Evolutionary conservation across 1,140 invertebrate genomes (phyloP), one percentile per base, ranked within the genome.

Genomic region (Cydia amplana): DNA sequence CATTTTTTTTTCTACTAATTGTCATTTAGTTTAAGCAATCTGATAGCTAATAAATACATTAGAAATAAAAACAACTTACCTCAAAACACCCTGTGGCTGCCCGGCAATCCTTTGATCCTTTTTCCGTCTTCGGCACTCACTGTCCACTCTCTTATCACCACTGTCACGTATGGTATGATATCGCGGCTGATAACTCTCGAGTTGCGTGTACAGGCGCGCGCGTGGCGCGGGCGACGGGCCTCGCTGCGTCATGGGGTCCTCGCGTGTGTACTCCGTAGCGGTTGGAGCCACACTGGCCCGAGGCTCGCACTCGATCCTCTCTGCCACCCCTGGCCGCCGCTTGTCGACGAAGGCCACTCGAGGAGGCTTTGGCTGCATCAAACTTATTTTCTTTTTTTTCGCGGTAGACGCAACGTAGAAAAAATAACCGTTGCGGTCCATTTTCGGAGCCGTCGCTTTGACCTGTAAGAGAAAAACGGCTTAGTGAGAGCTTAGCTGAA

Each of bases 371-470:
- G 91, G 88, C 77, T 93, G 91, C 93, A 93, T 93, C 65, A 93
- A 79, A 79, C 85, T 93, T 78, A 93, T 91, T 78, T 93, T 93
- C 82, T 93, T 93, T 84, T 93, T 93, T 83, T 93, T 93, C 10
- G 93, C 93, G 0, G 92, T 93, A 0, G 92, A 88, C 4, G 91
- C 77, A 43, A 91, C 90, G 86, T 92, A 92, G 84, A 87, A 93
- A 76, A 93, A 93, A 81, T 93, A 93, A 55, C 93, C 93, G 78
- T 91, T 93, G 64, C 86, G 83, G 76, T 93, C 93, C 90, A 93
- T 91, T 84, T 90, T 92, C 4, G 93, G 93, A 6, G 91, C 92
- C 3, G 88, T 86, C 75, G 91, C 90, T 83, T 93, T 93, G 55
- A 93, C 88, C 93, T 93, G 89, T n/a, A 79, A 85, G 78, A 77